phyloP scores from a whole-genome alignment of 1,140 invertebrate species.

The Tetragnatha versicolor region DNA sequence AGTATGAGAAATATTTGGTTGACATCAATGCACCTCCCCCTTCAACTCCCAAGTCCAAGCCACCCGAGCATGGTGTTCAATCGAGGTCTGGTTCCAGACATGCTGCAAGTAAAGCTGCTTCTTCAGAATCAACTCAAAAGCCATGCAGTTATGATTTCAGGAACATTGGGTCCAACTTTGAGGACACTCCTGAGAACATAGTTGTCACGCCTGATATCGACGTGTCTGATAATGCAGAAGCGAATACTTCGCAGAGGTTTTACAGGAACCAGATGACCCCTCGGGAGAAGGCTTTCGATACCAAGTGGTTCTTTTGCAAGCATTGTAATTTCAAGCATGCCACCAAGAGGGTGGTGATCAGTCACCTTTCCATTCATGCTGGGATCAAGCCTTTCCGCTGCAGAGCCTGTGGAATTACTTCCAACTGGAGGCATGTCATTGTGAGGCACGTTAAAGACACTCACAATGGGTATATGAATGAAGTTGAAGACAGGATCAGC shows the following conservation, averaged over 20 bases:
- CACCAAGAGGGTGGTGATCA: conserved; percentile 72
- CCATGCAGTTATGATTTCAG: conserved; percentile 42
- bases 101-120: background rate
- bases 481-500: conserved; percentile 56
- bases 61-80: background rate
- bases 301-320: conserved; percentile 58
- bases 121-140: conserved; percentile 13
- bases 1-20: conserved; percentile 75
- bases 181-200: conserved; percentile 55
- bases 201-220: conserved; percentile 57
- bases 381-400: conserved; percentile 70
- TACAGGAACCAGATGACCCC: conserved; percentile 53
- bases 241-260: background rate
- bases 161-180: conserved; percentile 47
- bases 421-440: conserved; percentile 82
- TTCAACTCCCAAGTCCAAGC: background rate
- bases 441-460: conserved; percentile 58
- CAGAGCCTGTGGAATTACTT: conserved; percentile 77
- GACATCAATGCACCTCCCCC: conserved; percentile 33
- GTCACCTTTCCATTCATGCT: conserved; percentile 64
- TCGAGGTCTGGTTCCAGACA: background rate
- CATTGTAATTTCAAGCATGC: conserved; percentile 67
- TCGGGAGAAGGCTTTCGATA: background rate
- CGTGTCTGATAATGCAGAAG: conserved; percentile 52
- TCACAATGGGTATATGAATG: conserved; percentile 54